phyloP scores from a whole-genome alignment of 2,797 vertebrate species.

The Acropternis orthonyx region DNA sequence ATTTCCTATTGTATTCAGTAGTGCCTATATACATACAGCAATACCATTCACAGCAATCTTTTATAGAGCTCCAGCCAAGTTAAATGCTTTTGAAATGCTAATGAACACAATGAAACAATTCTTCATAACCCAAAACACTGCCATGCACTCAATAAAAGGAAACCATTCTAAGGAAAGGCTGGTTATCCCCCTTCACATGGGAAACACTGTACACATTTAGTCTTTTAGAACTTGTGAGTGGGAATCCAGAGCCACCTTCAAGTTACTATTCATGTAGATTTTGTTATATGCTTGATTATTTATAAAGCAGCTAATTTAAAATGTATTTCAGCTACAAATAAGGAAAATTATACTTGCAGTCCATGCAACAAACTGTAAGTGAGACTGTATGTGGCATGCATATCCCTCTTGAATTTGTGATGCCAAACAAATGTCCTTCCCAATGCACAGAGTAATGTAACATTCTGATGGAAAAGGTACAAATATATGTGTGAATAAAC shows the following conservation, averaged over 20 bases:
- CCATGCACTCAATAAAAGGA: background rate
- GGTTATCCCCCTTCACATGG: background rate
- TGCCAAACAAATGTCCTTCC: background rate
- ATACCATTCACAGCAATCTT: background rate
- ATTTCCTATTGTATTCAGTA: conserved; percentile 36
- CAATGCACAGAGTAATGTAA: background rate
- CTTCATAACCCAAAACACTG: background rate
- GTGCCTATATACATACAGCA: background rate
- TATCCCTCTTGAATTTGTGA: background rate
- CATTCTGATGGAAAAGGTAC: background rate
- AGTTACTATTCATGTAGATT: background rate
- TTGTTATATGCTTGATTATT: background rate
- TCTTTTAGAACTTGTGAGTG: background rate
- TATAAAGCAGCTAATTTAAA: background rate
- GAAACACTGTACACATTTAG: background rate
- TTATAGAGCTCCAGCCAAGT: background rate
- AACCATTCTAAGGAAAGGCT: background rate
- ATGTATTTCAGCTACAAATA: background rate
- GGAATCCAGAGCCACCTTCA: background rate
- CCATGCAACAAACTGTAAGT: background rate
- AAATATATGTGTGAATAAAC: background rate
- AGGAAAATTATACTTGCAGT: background rate
- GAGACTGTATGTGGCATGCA: background rate
- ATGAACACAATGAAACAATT: background rate
- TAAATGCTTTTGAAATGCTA: conserved; percentile 48